Percentiles rank a stretch among this genome's conserved stretches.
Evolutionary conservation across 2,888 invertebrate genomes (phyloP).

Genomic region (Andrena hattorfiana): DNA sequence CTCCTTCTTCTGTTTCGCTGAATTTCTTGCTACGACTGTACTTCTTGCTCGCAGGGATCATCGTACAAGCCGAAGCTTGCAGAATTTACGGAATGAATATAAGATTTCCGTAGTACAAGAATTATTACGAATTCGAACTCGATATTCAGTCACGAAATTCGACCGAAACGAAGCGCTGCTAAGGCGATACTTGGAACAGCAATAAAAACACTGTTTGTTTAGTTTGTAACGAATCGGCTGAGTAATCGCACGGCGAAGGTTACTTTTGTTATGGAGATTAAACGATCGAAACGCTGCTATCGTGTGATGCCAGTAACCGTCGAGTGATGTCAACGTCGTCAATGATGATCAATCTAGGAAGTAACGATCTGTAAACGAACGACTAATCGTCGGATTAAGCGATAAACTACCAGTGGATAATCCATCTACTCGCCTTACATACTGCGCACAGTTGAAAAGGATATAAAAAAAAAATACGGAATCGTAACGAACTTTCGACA

Average conservation of each 20-base stretch:
- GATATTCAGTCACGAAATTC: not conserved
- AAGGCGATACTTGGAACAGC: constrained; percentile 9
- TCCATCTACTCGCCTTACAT: not conserved
- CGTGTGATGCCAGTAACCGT: constrained; percentile 38
- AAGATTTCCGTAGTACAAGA: too few species aligned
- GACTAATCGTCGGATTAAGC: constrained; percentile 9
- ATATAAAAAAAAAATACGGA: not conserved
- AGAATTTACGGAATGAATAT: too few species aligned
- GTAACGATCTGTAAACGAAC: not conserved
- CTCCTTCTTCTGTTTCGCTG: not conserved
- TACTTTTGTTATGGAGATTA: constrained; percentile 51
- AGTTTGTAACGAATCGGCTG: constrained; percentile 24
- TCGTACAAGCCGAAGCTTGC: not conserved
- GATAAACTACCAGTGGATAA: not conserved
- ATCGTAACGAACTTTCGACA: not conserved
- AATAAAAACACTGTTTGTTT: constrained; percentile 22
- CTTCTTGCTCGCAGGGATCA: not conserved
- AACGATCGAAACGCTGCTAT: constrained; percentile 49
- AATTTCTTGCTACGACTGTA: not conserved
- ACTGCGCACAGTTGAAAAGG: not conserved
- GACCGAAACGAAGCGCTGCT: not conserved
- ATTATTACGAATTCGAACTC: not conserved
- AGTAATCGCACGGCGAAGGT: constrained; percentile 34
- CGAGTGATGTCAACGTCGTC: not conserved
- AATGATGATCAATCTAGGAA: constrained; percentile 12